These are phyloP conservation scores for Notiomystis cincta DNA, from an alignment of 2,113 vertebrate genomes.

Conservation along the genomic window DNA sequence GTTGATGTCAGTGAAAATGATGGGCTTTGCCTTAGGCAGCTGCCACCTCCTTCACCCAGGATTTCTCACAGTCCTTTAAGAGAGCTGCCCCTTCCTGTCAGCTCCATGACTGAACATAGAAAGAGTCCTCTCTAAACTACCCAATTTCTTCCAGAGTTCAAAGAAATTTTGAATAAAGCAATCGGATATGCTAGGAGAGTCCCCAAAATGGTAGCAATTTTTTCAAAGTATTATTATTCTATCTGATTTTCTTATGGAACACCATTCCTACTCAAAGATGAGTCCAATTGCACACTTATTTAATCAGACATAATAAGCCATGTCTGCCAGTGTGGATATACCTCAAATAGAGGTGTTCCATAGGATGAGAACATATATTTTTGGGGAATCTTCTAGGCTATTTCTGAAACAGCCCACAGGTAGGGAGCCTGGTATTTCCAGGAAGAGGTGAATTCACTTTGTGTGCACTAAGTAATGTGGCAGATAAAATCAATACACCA, in stretches of 20 bases:
- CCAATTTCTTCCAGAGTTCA: not conserved
- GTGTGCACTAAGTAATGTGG: not conserved
- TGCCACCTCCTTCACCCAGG: not conserved
- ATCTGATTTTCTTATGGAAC: not conserved
- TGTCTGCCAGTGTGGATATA: not conserved
- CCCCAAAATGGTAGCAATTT: accelerated
- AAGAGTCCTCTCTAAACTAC: not conserved
- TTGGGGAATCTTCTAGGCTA: not conserved
- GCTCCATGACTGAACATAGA: not conserved
- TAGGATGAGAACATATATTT: not conserved
- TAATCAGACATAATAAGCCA: not conserved
- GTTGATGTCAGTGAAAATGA: accelerated
- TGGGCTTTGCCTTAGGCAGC: not conserved
- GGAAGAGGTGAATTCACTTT: not conserved
- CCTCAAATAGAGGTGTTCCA: not conserved
- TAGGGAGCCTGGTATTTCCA: not conserved
- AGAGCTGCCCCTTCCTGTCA: not conserved
- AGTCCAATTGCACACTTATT: not conserved
- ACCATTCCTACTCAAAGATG: not conserved
- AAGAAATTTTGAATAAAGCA: not conserved
- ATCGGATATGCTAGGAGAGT: not conserved
- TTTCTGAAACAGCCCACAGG: not conserved
- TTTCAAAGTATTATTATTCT: not conserved
- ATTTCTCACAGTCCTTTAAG: not conserved
- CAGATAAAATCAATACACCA: not conserved